Conservation (phyloP, 2,888 invertebrate species). For the Coremacera marginata region DNA sequence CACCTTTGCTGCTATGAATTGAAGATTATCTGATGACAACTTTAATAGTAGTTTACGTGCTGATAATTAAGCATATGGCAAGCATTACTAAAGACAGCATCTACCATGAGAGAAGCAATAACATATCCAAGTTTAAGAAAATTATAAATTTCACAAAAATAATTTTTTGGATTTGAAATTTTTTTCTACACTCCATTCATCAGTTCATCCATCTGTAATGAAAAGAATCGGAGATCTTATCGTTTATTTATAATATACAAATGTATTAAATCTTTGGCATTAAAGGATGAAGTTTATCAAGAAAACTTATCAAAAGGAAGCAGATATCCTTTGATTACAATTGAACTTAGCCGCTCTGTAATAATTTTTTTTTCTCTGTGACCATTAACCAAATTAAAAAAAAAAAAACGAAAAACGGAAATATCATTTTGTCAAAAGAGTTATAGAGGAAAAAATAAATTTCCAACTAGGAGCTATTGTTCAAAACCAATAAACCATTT, state of each 20-base stretch:
- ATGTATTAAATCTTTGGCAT: not conserved
- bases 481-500: not conserved
- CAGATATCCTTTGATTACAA: not conserved
- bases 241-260: conserved; percentile 9
- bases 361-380: not conserved
- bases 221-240: not conserved
- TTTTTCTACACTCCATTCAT: too few relatives aligned
- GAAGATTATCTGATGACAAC: not conserved
- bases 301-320: not conserved
- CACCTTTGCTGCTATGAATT: conserved; percentile 9
- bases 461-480: not conserved
- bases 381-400: not conserved
- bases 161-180: too few relatives aligned
- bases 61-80: too few relatives aligned
- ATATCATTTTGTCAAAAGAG: conserved; percentile 5
- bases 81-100: too few relatives aligned
- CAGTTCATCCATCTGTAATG: too few relatives aligned
- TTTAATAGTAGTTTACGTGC: not conserved
- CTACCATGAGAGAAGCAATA: too few relatives aligned
- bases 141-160: too few relatives aligned
- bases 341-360: not conserved
- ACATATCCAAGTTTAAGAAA: too few relatives aligned
- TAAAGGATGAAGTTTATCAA: not conserved
- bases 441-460: not conserved
- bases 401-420: too few relatives aligned